A percentile compares a stretch with the other conserved stretches of the same genome.
Evolutionary conservation across 2,797 vertebrate species (phyloP).

Genomic region (Chloroceryle amazona): DNA sequence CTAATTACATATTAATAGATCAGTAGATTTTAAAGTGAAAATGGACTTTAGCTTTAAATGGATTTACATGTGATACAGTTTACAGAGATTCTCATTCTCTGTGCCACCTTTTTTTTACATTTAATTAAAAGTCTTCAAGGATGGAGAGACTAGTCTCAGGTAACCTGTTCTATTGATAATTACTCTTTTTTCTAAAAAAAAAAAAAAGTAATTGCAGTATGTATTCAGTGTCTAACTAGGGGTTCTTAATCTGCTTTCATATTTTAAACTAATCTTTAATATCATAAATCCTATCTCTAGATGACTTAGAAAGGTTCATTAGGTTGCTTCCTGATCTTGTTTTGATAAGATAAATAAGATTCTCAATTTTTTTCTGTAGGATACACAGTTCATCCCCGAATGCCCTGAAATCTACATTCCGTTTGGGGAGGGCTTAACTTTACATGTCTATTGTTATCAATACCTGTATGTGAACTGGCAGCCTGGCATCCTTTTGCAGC

Average conservation of each 20-base stretch:
- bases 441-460: not conserved
- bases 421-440: not conserved
- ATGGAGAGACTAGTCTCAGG: not conserved
- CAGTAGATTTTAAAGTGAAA: not conserved
- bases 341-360: not conserved
- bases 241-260: not conserved
- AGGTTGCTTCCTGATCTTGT: not conserved
- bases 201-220: not conserved
- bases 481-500: not conserved
- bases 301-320: not conserved
- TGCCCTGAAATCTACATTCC: not conserved
- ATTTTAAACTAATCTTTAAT: not conserved
- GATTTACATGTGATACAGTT: not conserved
- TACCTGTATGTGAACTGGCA: not conserved
- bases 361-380: not conserved
- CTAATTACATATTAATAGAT: not conserved
- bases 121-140: not conserved
- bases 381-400: not conserved
- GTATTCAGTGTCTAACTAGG: not conserved
- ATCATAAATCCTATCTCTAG: not conserved
- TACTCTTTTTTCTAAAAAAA: not conserved
- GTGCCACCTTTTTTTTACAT: accelerated
- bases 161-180: not conserved
- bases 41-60: not conserved
- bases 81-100: not conserved